phyloP scores from a whole-genome alignment of 2,797 vertebrate species.

The Sylvia borin region DNA sequence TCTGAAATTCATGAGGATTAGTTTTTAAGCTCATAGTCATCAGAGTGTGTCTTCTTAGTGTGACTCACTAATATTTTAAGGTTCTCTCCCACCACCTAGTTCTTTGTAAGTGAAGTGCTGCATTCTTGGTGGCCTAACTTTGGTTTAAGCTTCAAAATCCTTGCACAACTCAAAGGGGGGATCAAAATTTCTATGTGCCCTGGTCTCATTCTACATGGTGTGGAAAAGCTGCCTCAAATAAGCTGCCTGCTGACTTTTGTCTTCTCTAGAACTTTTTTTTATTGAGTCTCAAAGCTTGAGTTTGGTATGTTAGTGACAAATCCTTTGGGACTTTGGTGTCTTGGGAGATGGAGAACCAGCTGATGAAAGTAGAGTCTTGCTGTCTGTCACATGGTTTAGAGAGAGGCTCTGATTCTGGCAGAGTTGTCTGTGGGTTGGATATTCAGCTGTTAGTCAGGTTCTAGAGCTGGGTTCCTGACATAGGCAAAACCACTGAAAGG shows the following conservation, averaged over 20 bases:
- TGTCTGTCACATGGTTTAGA: not conserved
- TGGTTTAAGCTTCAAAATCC: not conserved
- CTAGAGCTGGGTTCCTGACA: not conserved
- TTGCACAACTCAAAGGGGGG: not conserved
- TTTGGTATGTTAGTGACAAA: not conserved
- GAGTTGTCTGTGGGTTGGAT: not conserved
- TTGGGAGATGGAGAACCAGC: not conserved
- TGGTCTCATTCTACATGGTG: not conserved
- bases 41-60: not conserved
- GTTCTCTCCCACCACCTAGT: fast-evolving
- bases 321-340: not conserved
- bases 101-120: not conserved
- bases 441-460: not conserved
- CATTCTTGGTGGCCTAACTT: not conserved
- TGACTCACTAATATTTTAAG: not conserved
- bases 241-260: not conserved
- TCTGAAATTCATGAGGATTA: not conserved
- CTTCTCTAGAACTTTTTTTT: not conserved
- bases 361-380: not conserved
- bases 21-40: not conserved
- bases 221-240: not conserved
- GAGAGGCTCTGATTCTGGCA: not conserved
- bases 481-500: not conserved
- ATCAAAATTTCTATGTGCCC: fast-evolving
- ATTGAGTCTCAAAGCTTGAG: not conserved